Conservation (phyloP, 2,888 invertebrate genomes). For the Erebia palarica region DNA sequence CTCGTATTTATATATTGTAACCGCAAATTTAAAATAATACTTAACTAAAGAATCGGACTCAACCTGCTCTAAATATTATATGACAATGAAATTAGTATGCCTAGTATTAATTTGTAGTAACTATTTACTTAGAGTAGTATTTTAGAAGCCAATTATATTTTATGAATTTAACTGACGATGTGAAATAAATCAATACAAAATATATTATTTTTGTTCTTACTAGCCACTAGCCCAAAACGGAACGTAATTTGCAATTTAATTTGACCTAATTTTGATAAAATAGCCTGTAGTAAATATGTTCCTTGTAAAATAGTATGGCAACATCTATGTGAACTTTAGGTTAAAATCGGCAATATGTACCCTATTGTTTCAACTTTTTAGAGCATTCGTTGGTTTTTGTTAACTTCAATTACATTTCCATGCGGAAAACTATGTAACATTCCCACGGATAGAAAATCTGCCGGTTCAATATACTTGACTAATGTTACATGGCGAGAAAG, state of each 20-base stretch:
- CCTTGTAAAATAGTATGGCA: constrained; percentile 61
- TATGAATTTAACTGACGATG: background rate
- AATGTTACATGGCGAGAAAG: constrained; percentile 23
- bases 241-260: constrained; percentile 27
- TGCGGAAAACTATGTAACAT: constrained; percentile 51
- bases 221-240: constrained; percentile 16
- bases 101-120: background rate
- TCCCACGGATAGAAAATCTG: constrained; percentile 40
- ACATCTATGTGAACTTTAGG: constrained; percentile 65
- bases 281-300: too few relatives aligned
- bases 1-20: constrained; percentile 14
- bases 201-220: background rate
- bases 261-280: constrained; percentile 57
- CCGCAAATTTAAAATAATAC: constrained; percentile 9
- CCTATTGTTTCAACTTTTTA: constrained; percentile 56
- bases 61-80: constrained; percentile 19
- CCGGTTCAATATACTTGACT: constrained; percentile 20
- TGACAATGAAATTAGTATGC: background rate
- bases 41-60: background rate
- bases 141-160: too few relatives aligned
- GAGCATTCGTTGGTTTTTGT: constrained; percentile 56
- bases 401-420: constrained; percentile 54
- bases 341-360: constrained; percentile 57
- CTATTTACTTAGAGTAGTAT: too few relatives aligned
- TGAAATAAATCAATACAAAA: background rate